Evolutionary conservation across 2,888 invertebrate species (phyloP).

Genomic region (Agelastica alni): DNA sequence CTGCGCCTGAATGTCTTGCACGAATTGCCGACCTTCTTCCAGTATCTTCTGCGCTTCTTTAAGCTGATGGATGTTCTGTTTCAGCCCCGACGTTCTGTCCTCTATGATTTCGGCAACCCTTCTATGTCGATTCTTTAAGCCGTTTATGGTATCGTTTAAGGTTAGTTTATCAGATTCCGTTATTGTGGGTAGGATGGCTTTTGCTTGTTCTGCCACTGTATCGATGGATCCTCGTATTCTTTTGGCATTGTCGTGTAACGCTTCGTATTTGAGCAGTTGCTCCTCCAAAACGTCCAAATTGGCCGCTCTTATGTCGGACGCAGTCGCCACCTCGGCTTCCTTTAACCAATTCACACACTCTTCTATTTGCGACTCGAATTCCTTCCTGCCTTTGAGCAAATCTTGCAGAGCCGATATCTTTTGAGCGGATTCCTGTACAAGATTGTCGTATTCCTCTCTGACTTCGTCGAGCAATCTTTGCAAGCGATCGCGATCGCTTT

Average conservation of each 20-base stretch:
- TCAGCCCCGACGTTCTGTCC: conserved; percentile 73
- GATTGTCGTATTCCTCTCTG: conserved; percentile 70
- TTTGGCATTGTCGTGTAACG: conserved; percentile 74
- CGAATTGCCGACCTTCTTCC: conserved; percentile 77
- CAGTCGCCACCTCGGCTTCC: conserved; percentile 85
- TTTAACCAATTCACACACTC: conserved; percentile 87
- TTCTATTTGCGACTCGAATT: conserved; percentile 80
- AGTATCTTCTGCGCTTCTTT: conserved; percentile 80
- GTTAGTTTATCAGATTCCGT: conserved; percentile 85
- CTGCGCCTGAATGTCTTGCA: conserved; percentile 81
- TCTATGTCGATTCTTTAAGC: conserved; percentile 76
- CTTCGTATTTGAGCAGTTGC: conserved; percentile 84
- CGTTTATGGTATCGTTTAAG: conserved; percentile 78
- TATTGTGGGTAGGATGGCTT: conserved; percentile 76
- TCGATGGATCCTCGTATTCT: conserved; percentile 72
- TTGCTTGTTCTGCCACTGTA: conserved; percentile 78
- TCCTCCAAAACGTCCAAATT: conserved; percentile 84
- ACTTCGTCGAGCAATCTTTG: conserved; percentile 71
- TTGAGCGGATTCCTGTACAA: conserved; percentile 74
- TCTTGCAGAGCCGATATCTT: conserved; percentile 73
- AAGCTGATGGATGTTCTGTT: conserved; percentile 79
- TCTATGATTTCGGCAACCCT: conserved; percentile 75
- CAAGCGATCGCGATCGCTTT: conserved; percentile 68
- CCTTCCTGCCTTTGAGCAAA: conserved; percentile 75
- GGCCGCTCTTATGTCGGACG: conserved; percentile 78